Percentiles rank a stretch among this genome's conserved stretches.
These are phyloP conservation scores for Centropus unirufus DNA, from an alignment of 2,113 vertebrate genomes.

Conservation along the genomic window DNA sequence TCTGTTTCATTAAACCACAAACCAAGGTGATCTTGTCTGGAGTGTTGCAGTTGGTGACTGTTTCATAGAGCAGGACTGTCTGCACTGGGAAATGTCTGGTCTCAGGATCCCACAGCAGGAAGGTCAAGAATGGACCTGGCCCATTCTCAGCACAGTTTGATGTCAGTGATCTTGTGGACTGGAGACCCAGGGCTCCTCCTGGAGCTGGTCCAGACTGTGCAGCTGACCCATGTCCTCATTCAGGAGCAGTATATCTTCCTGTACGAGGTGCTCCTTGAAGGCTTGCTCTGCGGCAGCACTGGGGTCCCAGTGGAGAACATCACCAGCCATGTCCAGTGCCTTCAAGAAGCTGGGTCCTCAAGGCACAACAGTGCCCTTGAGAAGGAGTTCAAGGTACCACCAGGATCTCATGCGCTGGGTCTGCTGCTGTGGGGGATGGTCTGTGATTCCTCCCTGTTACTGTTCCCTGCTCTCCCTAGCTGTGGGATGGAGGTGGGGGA, in stretches of 20 bases:
- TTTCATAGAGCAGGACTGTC: neutral
- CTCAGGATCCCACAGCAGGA: neutral
- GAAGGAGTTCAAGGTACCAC: constrained; percentile 69
- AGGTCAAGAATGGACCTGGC: neutral
- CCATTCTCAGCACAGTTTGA: neutral
- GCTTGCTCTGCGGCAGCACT: constrained; percentile 50
- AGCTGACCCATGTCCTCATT: neutral
- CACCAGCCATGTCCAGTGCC: neutral
- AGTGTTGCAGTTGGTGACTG: neutral
- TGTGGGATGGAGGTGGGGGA: neutral
- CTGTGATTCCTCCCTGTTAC: neutral
- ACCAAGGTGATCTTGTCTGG: neutral
- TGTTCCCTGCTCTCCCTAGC: neutral
- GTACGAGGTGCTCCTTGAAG: constrained; percentile 56
- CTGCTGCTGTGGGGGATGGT: neutral
- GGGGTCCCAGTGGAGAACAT: constrained; percentile 26
- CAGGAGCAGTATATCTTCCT: constrained; percentile 74
- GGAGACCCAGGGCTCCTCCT: neutral
- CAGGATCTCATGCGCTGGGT: neutral
- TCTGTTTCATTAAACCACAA: neutral
- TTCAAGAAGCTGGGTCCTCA: neutral
- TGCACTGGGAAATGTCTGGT: neutral
- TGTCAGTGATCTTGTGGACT: neutral
- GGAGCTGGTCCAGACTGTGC: neutral
- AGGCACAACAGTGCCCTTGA: neutral